Conservation (phyloP, 2,797 vertebrate genomes). For the Urophycis tenuis region DNA sequence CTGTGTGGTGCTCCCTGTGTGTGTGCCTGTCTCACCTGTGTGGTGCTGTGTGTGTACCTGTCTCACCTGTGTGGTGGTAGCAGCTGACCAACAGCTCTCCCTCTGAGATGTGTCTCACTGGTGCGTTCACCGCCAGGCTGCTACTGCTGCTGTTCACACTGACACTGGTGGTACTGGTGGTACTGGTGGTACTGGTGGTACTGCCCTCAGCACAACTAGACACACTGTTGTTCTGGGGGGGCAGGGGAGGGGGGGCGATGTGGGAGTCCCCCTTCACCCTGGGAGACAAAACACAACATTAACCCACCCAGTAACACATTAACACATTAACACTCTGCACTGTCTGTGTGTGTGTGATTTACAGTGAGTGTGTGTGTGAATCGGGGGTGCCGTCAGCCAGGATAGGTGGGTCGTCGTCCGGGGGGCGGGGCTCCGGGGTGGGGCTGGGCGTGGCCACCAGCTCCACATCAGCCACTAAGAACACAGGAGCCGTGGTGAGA, state of each 20-base stretch:
- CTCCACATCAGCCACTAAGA: slow-evolving; percentile 47
- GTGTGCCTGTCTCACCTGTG: background rate
- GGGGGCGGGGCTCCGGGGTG: slow-evolving; percentile 49
- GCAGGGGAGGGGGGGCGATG: slow-evolving; percentile 52
- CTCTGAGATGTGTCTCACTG: slow-evolving; percentile 81
- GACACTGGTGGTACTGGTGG: slow-evolving; percentile 5
- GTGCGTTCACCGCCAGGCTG: slow-evolving; percentile 48
- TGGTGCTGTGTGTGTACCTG: too few species aligned
- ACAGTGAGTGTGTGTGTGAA: background rate
- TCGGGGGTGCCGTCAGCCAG: background rate
- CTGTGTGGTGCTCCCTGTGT: too few species aligned
- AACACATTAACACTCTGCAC: too few species aligned
- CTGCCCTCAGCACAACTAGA: slow-evolving; percentile 14
- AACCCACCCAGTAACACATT: too few species aligned
- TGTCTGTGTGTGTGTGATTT: background rate
- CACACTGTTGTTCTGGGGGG: slow-evolving; percentile 56
- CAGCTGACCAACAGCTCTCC: slow-evolving; percentile 80
- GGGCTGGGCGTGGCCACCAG: slow-evolving; percentile 65
- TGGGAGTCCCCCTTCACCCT: slow-evolving; percentile 72
- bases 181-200: slow-evolving; percentile 47
- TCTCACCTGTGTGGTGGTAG: slow-evolving; percentile 69
- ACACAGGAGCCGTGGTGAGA: slow-evolving; percentile 10
- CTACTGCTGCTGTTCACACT: slow-evolving; percentile 49
- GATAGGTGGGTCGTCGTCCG: background rate
- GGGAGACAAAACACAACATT: slow-evolving; percentile 9